Evolutionary conservation across 2,113 vertebrate species (phyloP), one percentile per base, ranked within the genome.

Genomic region (Oophaga pumilio): DNA sequence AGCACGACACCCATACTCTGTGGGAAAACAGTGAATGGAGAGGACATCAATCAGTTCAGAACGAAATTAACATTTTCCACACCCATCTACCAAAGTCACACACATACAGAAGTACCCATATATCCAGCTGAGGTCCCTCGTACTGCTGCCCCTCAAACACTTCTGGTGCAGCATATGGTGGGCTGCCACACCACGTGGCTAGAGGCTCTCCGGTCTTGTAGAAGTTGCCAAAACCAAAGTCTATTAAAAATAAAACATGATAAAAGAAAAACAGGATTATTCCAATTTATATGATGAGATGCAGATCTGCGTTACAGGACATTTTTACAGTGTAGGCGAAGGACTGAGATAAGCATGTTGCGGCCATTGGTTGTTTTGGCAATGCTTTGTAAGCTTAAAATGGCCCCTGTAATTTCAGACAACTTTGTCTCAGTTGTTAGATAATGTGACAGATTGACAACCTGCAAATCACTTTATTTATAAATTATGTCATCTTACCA

Each of bases 161-260:
- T 89, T 99, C 98, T 0, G 98, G 98, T 87, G 98, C 98, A 66
- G 98, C 98, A 0, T 99, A 99, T 0, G 98, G 98, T 8, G 98
- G 98, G 92, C 98, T 99, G 85, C 98, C 98, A 78, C 98, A 99
- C 97, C 98, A 99, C 0, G 98, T 99, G 1, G 95, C 95, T 91
- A 99, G 92, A 82, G 97, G 97, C 91, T 99, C 96, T 17, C 98
- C 98, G 0, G 93, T 96, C 94, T 97, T 96, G 91, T 98, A 99
- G 95, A 99, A 99, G 92, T 99, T 99, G 85, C 97, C 98, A 90
- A 99, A 99, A 88, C 98, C 98, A 92, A 99, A 99, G 94, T 99
- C 98, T 99, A 93, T 85, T 62, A 87, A 90, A 89, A 92, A 84
- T 89, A 8, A 5, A 88, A 43, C 33, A 43, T 43, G 33, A 43